Evolutionary conservation across 2,888 invertebrate genomes (phyloP), one percentile per base, ranked within the genome.

Genomic region (Amphipyra berbera): DNA sequence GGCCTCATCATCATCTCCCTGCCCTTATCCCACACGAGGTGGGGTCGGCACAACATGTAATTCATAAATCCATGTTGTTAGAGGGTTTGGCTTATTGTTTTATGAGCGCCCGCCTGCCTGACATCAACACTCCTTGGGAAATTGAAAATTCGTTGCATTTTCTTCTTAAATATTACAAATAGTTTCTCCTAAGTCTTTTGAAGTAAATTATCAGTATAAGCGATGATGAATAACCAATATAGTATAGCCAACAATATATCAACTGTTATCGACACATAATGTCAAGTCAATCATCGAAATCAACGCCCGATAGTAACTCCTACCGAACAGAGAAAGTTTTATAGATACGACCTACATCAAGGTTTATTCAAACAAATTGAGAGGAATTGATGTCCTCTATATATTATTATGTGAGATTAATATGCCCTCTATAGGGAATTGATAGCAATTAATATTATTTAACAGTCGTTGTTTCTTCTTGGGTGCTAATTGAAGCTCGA

Each of bases 371-470:
- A 12, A 55, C 7, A 30, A 61, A 74, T 65, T 65, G 68, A 68
- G 38, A 54, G 14, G 14, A 46, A 72, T 64, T 44, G 13, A 62
- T 58, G 76, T 7, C 64, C 76, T 30, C 30, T 30, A 7, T 30
- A 6, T 6, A 21, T 21, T 21, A 21, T 21, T 30, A 7, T 30
- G 6, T 30, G 30, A 30, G 7, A 30, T 30, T 30, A 30, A 30
- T 30, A 2, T 30, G 30, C 30, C 30, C 30, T 65, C 50, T 14
- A 47, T 52, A 42, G 4, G 14, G 6, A 6, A 6, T 10, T n/a
- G n/a, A n/a, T 33, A 40, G 61, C 63, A 61, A 65, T 74, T 66
- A 41, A 42, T 41, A 55, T 50, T 45, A 58, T 37, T 74, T 52
- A 56, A 61, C 46, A 30, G 4, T 45, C 52, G 30, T 47, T 47